Conservation (phyloP, 2,797 vertebrate species). For the Margarornis squamiger region DNA sequence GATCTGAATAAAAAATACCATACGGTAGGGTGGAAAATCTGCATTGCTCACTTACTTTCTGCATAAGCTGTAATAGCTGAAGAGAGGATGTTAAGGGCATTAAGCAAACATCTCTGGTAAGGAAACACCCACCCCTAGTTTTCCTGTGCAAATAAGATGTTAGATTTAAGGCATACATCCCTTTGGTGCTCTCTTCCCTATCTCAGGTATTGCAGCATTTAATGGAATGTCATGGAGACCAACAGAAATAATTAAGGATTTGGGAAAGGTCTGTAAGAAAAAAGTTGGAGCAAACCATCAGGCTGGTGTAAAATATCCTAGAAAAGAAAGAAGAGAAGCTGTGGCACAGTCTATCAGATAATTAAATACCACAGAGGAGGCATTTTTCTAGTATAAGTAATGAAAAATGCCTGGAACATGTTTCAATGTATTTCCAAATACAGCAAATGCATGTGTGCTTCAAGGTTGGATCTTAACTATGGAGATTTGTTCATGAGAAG, state of each 20-base stretch:
- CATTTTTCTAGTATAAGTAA: background rate
- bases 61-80: background rate
- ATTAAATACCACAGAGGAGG: background rate
- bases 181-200: background rate
- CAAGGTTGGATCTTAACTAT: background rate
- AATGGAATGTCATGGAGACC: background rate
- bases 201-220: background rate
- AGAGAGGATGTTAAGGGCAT: background rate
- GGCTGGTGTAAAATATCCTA: background rate
- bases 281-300: background rate
- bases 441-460: background rate
- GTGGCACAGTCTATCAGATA: background rate
- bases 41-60: background rate
- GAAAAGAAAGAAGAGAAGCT: background rate
- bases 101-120: background rate
- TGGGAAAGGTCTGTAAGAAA: background rate
- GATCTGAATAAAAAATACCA: background rate
- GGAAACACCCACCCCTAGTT: background rate
- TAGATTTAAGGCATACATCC: background rate
- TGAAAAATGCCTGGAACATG: background rate
- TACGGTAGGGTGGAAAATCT: background rate
- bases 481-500: background rate
- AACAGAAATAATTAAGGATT: background rate
- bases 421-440: background rate
- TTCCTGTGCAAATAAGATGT: background rate